phyloP scores from a whole-genome alignment of 2,888 invertebrate genomes.

The Netelia virgata region DNA sequence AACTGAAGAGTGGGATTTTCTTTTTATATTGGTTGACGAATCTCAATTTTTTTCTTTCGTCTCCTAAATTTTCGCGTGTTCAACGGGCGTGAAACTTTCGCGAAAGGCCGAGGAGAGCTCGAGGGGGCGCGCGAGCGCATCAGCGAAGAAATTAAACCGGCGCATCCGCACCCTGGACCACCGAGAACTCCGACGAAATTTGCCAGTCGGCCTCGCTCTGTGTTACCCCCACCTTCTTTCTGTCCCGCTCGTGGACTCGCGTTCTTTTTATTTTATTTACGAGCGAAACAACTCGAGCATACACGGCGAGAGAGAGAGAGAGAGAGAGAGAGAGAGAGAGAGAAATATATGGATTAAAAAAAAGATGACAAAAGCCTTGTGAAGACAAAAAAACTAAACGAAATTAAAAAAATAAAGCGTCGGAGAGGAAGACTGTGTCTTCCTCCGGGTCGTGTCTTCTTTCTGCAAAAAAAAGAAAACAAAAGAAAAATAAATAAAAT shows the following conservation, averaged over 20 bases:
- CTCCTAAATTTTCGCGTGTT: slow-evolving; percentile 40
- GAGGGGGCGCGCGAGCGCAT: slow-evolving; percentile 41
- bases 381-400: slow-evolving; percentile 37
- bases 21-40: background rate
- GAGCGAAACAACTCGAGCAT: slow-evolving; percentile 41
- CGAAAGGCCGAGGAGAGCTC: slow-evolving; percentile 29
- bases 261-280: slow-evolving; percentile 1
- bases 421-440: slow-evolving; percentile 37
- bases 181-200: slow-evolving; percentile 54
- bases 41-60: background rate
- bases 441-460: slow-evolving; percentile 47
- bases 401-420: slow-evolving; percentile 32
- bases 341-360: slow-evolving; percentile 27
- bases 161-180: slow-evolving; percentile 23
- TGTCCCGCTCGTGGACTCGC: slow-evolving; percentile 5
- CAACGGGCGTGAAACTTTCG: slow-evolving; percentile 56
- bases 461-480: slow-evolving; percentile 26
- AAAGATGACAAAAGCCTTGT: slow-evolving; percentile 12
- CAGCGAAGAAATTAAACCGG: slow-evolving; percentile 9
- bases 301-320: slow-evolving; percentile 37
- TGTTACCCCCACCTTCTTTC: background rate
- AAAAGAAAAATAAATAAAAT: slow-evolving; percentile 43
- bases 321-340: slow-evolving; percentile 48
- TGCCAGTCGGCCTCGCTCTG: slow-evolving; percentile 38
- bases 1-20: background rate